A percentile compares a stretch with the other conserved stretches of the same genome.
Evolutionary conservation across 2,113 vertebrate species (phyloP).

Genomic region (Microcebus tavaratra): DNA sequence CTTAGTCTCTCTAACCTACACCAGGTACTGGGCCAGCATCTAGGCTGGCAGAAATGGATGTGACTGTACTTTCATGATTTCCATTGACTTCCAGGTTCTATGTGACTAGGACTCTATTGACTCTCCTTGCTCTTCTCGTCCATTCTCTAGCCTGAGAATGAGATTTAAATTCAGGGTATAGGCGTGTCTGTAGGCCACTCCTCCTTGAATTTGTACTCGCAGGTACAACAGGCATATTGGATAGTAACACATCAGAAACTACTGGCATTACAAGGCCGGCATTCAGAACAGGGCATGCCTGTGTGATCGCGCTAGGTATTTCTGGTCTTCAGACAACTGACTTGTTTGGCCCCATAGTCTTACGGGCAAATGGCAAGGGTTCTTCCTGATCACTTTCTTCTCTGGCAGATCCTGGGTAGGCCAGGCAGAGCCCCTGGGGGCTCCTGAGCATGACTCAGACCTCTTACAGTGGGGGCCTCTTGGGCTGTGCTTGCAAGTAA

Average conservation of each 20-base stretch:
- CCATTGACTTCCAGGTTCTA: neutral
- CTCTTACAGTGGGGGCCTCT: neutral
- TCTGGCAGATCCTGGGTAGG: neutral
- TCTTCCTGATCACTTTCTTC: neutral
- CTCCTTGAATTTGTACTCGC: neutral
- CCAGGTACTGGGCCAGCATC: accelerated
- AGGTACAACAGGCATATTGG: neutral
- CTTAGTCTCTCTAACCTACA: neutral
- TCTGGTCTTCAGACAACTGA: neutral
- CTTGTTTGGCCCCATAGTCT: neutral
- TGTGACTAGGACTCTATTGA: neutral
- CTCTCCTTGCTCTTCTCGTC: neutral
- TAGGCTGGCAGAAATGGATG: neutral
- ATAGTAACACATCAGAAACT: neutral
- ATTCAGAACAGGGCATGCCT: neutral
- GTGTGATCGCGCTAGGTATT: neutral
- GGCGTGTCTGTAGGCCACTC: neutral
- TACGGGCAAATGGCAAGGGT: neutral
- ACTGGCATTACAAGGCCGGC: neutral
- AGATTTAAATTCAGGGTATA: neutral
- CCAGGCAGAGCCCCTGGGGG: neutral
- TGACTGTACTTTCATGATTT: neutral
- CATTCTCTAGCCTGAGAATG: neutral
- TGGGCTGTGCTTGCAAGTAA: neutral
- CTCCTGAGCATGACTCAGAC: neutral